Percentiles rank a stretch among this genome's conserved stretches.
phyloP scores from a whole-genome alignment of 2,888 invertebrate species.

The Amphimallon solstitiale region DNA sequence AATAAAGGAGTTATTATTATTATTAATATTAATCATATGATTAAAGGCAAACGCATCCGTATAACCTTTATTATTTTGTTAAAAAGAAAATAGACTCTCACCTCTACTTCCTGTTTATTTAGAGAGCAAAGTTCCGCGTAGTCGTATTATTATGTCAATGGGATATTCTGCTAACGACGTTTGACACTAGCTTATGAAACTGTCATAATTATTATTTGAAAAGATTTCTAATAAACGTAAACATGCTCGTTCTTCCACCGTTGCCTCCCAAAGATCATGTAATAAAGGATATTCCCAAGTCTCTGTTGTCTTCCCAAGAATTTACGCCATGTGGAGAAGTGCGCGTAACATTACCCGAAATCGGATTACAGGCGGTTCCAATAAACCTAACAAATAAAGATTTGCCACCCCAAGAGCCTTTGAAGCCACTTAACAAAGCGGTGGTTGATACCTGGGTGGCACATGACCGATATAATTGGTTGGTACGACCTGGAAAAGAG shows the following conservation, averaged over 20 bases:
- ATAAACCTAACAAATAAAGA: slow-evolving; percentile 62
- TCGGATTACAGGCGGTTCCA: slow-evolving; percentile 65
- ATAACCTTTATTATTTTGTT: too few relatives aligned
- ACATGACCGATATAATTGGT: slow-evolving; percentile 67
- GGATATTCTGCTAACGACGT: too few relatives aligned
- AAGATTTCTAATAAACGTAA: too few relatives aligned
- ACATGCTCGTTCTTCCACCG: slow-evolving; percentile 59
- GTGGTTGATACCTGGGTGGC: slow-evolving; percentile 64
- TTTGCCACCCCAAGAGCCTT: slow-evolving; percentile 61
- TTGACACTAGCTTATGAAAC: too few relatives aligned
- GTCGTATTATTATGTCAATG: too few relatives aligned
- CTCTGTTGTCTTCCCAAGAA: slow-evolving; percentile 59
- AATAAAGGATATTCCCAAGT: slow-evolving; percentile 52
- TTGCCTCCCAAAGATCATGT: slow-evolving; percentile 58
- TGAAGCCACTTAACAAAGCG: slow-evolving; percentile 43
- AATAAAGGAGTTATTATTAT: too few relatives aligned
- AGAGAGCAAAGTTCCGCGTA: too few relatives aligned
- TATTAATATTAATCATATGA: too few relatives aligned
- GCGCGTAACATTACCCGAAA: slow-evolving; percentile 64
- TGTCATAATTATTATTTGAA: too few relatives aligned
- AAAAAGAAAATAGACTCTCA: too few relatives aligned
- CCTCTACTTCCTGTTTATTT: too few relatives aligned
- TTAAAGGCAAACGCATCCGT: too few relatives aligned
- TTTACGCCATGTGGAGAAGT: slow-evolving; percentile 64
- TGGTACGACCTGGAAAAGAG: slow-evolving; percentile 67